phyloP scores from a whole-genome alignment of 2,113 vertebrate genomes.

The Eptatretus burgeri region DNA sequence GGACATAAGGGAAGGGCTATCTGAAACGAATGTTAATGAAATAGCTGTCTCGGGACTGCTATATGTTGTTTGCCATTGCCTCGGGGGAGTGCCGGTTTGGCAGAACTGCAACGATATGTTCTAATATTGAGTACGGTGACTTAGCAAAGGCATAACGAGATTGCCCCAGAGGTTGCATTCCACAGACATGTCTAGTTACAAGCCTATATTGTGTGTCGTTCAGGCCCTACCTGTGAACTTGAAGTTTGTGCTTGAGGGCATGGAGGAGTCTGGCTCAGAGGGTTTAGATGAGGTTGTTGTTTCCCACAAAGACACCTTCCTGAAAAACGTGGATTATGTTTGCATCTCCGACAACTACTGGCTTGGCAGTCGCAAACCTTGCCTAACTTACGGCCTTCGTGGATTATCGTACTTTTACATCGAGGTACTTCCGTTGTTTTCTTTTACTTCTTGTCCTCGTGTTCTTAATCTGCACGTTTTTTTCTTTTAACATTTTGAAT shows the following conservation, averaged over 20 bases:
- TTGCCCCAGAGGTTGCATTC: too few relatives aligned
- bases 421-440: slow-evolving; percentile 20
- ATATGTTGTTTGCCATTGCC: too few relatives aligned
- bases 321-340: slow-evolving; percentile 60
- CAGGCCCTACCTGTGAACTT: slow-evolving; percentile 76
- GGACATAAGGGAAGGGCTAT: too few relatives aligned
- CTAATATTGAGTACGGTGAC: too few relatives aligned
- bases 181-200: too few relatives aligned
- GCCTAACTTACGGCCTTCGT: slow-evolving; percentile 71
- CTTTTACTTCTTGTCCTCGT: neutral
- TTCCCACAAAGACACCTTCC: slow-evolving; percentile 36
- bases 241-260: slow-evolving; percentile 79
- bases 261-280: slow-evolving; percentile 87
- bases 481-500: neutral
- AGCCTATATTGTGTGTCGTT: neutral
- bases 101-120: too few relatives aligned
- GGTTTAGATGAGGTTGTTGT: slow-evolving; percentile 63
- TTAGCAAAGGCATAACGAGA: too few relatives aligned
- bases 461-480: neutral
- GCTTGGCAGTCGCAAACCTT: slow-evolving; percentile 79
- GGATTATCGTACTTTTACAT: slow-evolving; percentile 70
- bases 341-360: slow-evolving; percentile 98
- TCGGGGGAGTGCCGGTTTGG: too few relatives aligned
- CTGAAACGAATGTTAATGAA: too few relatives aligned
- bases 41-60: too few relatives aligned